Base-by-base conservation (phyloP, 2,113 vertebrate genomes). In the Erythrocebus patas region DNA sequence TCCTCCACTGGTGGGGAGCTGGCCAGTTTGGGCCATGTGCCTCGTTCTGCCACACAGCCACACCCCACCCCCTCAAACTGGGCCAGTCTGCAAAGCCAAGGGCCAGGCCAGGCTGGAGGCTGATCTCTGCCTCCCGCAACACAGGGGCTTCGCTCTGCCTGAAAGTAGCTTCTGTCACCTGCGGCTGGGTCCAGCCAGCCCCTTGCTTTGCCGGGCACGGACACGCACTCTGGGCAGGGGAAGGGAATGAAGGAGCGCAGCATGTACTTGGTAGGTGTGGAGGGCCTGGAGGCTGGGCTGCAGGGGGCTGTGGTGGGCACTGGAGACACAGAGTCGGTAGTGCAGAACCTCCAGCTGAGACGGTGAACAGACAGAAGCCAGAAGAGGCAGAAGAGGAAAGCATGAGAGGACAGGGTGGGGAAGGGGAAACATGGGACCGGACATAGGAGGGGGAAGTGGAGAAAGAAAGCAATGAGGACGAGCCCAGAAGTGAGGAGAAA, bases 261-360 rank as follows among this genome's bases (percentile, higher is more conserved):
- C 99, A 96, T 98, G 99, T 99, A 99, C 99, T 99, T 99, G 99
- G 99, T 99, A 99, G 99, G 99, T 99, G 99, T 99, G 99, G 98
- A 99, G 99, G 99, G 99, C 99, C 99, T 99, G 99, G 99, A 99
- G 99, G 99, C 99, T 99, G 98, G 99, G 98, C 98, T 99, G 99
- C 99, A 98, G 99, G 98, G 99, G 99, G 98, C 99, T 99, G 99
- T 99, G 99, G 99, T 99, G 99, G 99, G 99, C 99, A 99, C 99
- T 99, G 99, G 99, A 99, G 99, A 99, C 99, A 99, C 99, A 99
- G 99, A 99, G 99, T 97, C 99, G 99, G 98, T 99, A 99, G 99
- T 99, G 99, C 98, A 99, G 99, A 99, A 99, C 99, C 98, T 99
- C 99, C 99, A 99, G 99, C 99, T 99, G 99, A 99, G 98, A 99